Evolutionary conservation across 2,113 vertebrate species (phyloP).

Genomic region (Chloropsis hardwickii): DNA sequence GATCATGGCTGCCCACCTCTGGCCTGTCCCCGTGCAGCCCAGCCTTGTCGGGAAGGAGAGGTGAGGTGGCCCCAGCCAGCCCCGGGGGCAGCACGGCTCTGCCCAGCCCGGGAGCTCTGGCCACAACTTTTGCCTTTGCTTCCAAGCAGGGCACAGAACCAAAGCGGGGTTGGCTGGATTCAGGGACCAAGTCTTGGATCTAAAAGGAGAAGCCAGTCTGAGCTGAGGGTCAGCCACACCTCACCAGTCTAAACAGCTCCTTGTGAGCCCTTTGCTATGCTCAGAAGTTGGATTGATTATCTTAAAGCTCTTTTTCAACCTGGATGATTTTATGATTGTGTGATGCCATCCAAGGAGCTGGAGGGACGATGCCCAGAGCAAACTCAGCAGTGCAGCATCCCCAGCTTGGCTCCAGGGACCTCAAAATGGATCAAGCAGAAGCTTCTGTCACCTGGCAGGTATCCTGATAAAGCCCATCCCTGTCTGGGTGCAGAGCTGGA

Average conservation of each 20-base stretch:
- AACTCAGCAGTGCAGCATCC: neutral
- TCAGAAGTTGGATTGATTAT: neutral
- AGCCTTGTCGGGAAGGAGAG: neutral
- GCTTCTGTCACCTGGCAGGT: neutral
- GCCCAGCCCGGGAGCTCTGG: neutral
- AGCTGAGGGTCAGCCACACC: neutral
- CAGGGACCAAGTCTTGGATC: neutral
- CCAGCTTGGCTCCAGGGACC: neutral
- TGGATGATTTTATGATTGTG: neutral
- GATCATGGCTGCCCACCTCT: neutral
- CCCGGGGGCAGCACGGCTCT: neutral
- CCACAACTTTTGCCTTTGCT: neutral
- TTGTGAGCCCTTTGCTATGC: neutral
- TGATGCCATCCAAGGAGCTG: neutral
- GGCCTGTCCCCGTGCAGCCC: neutral
- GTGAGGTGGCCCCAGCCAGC: fast-evolving
- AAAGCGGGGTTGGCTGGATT: neutral
- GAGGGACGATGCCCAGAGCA: neutral
- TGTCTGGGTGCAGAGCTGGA: neutral
- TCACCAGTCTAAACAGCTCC: neutral
- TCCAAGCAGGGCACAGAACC: neutral
- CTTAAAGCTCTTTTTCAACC: neutral
- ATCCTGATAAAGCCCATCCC: neutral
- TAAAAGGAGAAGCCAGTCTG: neutral
- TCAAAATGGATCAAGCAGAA: neutral